A percentile compares a stretch with the other conserved stretches of the same genome.
Evolutionary conservation across 2,888 invertebrate species (phyloP).

Genomic region (Arenicola marina): DNA sequence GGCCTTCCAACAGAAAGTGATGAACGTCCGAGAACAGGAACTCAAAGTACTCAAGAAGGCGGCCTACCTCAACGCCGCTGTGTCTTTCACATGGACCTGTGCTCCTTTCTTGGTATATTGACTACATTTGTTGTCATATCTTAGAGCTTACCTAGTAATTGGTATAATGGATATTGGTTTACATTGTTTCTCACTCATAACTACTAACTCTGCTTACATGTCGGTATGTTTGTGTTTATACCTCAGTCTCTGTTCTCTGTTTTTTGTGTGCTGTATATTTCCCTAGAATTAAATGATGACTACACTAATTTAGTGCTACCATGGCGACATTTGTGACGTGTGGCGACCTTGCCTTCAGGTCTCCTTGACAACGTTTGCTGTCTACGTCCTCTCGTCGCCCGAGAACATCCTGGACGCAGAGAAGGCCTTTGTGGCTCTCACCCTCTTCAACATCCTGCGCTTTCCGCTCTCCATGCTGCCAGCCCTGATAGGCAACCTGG

Average conservation of each 20-base stretch:
- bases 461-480: constrained; percentile 80
- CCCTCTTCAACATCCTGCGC: constrained; percentile 85
- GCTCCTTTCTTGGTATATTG: constrained; percentile 94
- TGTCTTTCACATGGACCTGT: constrained; percentile 92
- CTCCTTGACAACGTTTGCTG: constrained; percentile 81
- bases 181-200: too few species aligned
- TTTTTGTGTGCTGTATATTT: too few species aligned
- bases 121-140: too few species aligned
- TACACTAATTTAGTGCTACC: too few species aligned
- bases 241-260: too few species aligned
- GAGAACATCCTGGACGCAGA: constrained; percentile 76
- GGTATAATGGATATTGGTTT: too few species aligned
- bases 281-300: too few species aligned
- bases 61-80: constrained; percentile 74
- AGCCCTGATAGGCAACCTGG: constrained; percentile 65
- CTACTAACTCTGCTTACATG: too few species aligned
- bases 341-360: constrained; percentile 64
- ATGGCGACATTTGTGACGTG: too few species aligned
- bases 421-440: constrained; percentile 83
- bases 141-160: too few species aligned
- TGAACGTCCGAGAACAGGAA: constrained; percentile 82
- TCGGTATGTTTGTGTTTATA: too few species aligned
- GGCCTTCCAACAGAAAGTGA: constrained; percentile 62
- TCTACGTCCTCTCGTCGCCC: constrained; percentile 71
- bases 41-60: constrained; percentile 83